Base-by-base conservation (phyloP, 2,888 invertebrate species). In the Pollenia angustigena region DNA sequence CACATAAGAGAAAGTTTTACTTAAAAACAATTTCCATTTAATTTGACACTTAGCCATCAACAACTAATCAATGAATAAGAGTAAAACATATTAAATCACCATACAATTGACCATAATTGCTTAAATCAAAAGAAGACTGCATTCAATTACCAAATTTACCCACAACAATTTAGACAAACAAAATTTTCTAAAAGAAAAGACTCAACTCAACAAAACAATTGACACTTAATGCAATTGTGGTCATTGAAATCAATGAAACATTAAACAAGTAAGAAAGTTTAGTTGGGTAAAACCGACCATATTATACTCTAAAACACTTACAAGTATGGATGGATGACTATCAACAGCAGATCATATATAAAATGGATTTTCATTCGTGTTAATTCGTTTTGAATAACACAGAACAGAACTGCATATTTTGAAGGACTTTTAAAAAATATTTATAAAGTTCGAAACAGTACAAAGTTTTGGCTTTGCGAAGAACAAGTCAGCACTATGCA, bases 181-280 rank as follows among this genome's bases (percentile, higher is more conserved):
- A 64, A 75, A 52, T 32, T 68, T 60, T 32, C 16, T 50, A 56
- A 11, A 46, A 58, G n/a, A 32, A 58, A 46, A 64, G 18, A 50
- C 64, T 40, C 42, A n/a, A n/a, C n/a, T n/a, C 6, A 75, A 66
- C 80, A 80, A 86, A 86, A 86, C 86, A 86, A 86, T 86, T 86
- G 86, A 81, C 86, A 87, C 83, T 87, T 78, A 83, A 87, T 84
- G 80, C 80, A 81, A 83, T 86, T 87, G 83, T 87, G 80, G 80
- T 52, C 80, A 75, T 64, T 32, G 32, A 40, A 64, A 79, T 60
- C 46, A 54, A 85, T 32, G 23, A 64, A 44, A 54, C 42, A 64
- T 32, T 18, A 12, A 66, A 40, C 14, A 16, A 54, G 32, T 6
- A 32, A 32, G 32, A 32, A 32, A 32, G 32, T 32, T 1, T 32